phyloP scores from a whole-genome alignment of 2,888 invertebrate genomes.

The Notodonta ziczac region DNA sequence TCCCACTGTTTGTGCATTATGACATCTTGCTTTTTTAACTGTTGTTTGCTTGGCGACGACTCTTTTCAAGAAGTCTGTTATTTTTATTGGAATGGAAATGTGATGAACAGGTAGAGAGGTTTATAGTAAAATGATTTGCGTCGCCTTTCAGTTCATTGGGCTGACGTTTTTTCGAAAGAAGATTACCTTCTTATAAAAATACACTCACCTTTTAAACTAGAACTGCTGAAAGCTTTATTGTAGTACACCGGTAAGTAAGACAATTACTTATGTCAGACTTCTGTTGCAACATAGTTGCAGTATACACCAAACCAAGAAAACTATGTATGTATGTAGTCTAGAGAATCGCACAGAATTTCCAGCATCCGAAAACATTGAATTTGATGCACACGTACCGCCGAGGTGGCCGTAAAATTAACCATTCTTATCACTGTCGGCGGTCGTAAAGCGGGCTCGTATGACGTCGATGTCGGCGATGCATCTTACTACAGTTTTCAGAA shows the following conservation, averaged over 20 bases:
- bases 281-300: no score
- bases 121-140: no score
- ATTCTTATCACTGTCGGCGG: constrained; percentile 62
- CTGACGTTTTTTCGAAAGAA: no score
- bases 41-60: constrained; percentile 5
- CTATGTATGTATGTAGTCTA: not conserved
- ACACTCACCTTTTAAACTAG: no score
- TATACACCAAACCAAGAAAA: no score
- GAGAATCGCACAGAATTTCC: not conserved
- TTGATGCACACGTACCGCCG: constrained; percentile 43
- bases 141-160: no score
- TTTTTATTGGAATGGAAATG: not conserved
- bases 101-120: not conserved
- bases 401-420: constrained; percentile 61
- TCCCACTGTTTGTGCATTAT: constrained; percentile 34
- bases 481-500: constrained; percentile 4
- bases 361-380: constrained; percentile 40
- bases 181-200: no score
- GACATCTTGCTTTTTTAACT: constrained; percentile 32
- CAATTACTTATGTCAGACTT: no score
- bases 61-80: not conserved
- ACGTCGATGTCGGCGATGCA: constrained; percentile 22
- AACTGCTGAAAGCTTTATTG: no score
- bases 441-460: constrained; percentile 55
- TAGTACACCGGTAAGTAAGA: no score